These are phyloP conservation scores for Tragelaphus strepsiceros DNA, from an alignment of 2,113 vertebrate genomes.

Conservation along the genomic window DNA sequence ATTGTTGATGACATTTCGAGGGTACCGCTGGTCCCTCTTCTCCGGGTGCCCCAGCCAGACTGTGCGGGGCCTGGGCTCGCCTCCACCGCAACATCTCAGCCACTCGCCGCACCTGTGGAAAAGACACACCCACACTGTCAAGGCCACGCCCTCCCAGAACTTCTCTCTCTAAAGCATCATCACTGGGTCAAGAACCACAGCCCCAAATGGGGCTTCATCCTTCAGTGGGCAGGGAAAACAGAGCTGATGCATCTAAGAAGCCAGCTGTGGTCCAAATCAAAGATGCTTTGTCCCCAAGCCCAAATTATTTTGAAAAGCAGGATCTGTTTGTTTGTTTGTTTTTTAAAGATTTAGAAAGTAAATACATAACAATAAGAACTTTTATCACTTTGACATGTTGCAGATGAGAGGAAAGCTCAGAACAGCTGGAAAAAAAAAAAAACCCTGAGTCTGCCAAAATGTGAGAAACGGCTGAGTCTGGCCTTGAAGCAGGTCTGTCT, in stretches of 20 bases:
- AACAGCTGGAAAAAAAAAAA: background rate
- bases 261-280: background rate
- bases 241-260: background rate
- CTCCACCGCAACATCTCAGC: constrained; percentile 92
- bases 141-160: background rate
- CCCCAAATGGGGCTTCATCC: background rate
- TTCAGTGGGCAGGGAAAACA: background rate
- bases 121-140: background rate
- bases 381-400: no score
- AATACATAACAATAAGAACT: background rate
- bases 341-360: background rate
- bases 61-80: constrained; percentile 92
- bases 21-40: constrained; percentile 96
- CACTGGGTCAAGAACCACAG: background rate
- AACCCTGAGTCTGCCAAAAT: no score
- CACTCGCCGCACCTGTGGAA: constrained; percentile 91
- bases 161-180: background rate
- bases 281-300: background rate
- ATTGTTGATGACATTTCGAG: constrained; percentile 98
- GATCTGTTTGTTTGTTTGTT: background rate
- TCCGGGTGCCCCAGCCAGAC: constrained; percentile 98
- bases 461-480: background rate
- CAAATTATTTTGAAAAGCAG: background rate
- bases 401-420: background rate
- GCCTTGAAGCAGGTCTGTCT: background rate